phyloP scores from a whole-genome alignment of 2,888 invertebrate species.

The Merodon equestris region DNA sequence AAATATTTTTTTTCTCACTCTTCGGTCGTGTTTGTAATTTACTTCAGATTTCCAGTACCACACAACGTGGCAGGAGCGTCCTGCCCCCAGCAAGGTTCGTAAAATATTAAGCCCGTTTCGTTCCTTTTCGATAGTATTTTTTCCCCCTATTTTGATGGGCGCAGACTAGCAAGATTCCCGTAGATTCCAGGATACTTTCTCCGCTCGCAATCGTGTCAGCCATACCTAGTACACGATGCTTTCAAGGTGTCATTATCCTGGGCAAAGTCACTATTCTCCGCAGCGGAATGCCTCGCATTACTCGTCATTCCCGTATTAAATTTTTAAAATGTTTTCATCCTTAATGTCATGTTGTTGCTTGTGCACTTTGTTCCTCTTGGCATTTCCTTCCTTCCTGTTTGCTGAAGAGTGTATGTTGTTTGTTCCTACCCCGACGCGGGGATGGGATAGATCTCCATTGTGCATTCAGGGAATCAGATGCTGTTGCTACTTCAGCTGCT shows the following conservation, averaged over 20 bases:
- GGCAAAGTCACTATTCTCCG: slow-evolving; percentile 24
- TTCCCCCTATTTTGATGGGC: neutral
- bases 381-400: slow-evolving; percentile 59
- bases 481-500: slow-evolving; percentile 10
- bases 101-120: slow-evolving; percentile 43
- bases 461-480: slow-evolving; percentile 33
- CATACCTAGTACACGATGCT: neutral
- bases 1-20: slow-evolving; percentile 37
- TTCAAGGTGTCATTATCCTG: slow-evolving; percentile 53
- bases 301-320: slow-evolving; percentile 56
- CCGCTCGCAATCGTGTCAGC: slow-evolving; percentile 10
- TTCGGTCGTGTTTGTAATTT: no score
- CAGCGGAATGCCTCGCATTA: slow-evolving; percentile 32
- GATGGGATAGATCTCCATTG: slow-evolving; percentile 34
- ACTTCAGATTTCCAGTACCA: no score
- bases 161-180: neutral
- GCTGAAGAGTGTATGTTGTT: slow-evolving; percentile 39
- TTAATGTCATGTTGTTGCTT: slow-evolving; percentile 23
- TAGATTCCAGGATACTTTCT: no score
- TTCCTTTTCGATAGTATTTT: neutral
- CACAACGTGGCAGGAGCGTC: no score
- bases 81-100: slow-evolving; percentile 16
- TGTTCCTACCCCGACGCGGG: slow-evolving; percentile 20
- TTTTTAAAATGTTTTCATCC: slow-evolving; percentile 62
- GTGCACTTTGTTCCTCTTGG: slow-evolving; percentile 52